Base-by-base conservation (phyloP, 2,797 vertebrate species). In the Sebastes vulpes region DNA sequence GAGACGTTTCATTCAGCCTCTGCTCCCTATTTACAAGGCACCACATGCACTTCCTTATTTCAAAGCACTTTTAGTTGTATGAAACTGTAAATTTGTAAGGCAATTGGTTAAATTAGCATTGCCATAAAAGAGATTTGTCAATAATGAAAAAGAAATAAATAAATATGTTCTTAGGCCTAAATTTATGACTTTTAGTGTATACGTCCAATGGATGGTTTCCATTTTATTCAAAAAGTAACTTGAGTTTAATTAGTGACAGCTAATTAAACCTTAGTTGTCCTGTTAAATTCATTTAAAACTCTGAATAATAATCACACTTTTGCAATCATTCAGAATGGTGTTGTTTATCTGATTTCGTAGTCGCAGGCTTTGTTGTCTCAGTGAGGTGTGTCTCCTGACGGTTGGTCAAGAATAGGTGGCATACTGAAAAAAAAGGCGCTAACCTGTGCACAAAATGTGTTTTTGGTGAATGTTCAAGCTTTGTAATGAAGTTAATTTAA, bases 311-410 rank as follows among this genome's bases (percentile, higher is more conserved):
- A 26, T 16, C 11, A 18, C 6, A 28, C 4, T 64, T 9, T 8
- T 67, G 16, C 26, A 46, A 23, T 67, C 29, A 38, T 32, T 23
- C 9, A 12, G 4, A 35, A 18, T 18, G 5, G 1, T 38, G 25
- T 56, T 56, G 5, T 12, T 60, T 23, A 73, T 80, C 70, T 71
- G n/a, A 74, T 50, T 28, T 66, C 7, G 59, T 59, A 66, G 1
- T 52, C n/a, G 57, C n/a, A 54, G 56, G n/a, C 35, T 73, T 65
- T 84, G 80, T 77, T 68, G 31, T 77, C 56, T 79, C 53, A 60
- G 31, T 29, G 57, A 80, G 88, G 89, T 28, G 84, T 85, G 85
- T 32, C 82, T 67, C 52, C 16, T 25, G 38, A 35, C 11, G 16
- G 59, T n/a, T 58, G 0, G 42, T 52, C 14, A 63, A 50, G 16